These are phyloP conservation scores for Champsocephalus gunnari DNA, from an alignment of 2,797 vertebrate species.

Conservation along the genomic window DNA sequence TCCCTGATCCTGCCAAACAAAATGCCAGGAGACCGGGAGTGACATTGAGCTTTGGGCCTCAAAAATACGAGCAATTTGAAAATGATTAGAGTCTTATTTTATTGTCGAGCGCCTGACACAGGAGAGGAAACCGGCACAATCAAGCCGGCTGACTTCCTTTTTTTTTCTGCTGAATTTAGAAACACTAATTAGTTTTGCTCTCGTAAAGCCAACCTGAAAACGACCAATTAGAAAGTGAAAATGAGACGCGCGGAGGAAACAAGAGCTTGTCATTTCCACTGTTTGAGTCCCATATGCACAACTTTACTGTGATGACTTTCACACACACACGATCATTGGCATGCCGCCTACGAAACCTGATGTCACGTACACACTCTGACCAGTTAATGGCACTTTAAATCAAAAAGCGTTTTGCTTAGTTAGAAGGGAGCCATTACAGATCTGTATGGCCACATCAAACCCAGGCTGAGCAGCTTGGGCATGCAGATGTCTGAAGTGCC, in stretches of 20 bases:
- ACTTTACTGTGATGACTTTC: slow-evolving; percentile 73
- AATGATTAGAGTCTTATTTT: slow-evolving; percentile 85
- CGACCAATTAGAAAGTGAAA: slow-evolving; percentile 88
- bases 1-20: slow-evolving; percentile 79
- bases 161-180: slow-evolving; percentile 84
- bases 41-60: slow-evolving; percentile 78
- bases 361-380: slow-evolving; percentile 52
- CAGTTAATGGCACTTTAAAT: slow-evolving; percentile 59
- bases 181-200: slow-evolving; percentile 91
- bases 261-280: slow-evolving; percentile 80
- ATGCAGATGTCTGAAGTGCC: slow-evolving; percentile 70
- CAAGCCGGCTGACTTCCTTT: slow-evolving; percentile 72
- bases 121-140: slow-evolving; percentile 88
- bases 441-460: slow-evolving; percentile 72
- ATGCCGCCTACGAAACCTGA: slow-evolving; percentile 38
- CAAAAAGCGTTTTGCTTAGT: slow-evolving; percentile 54
- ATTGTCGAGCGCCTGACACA: slow-evolving; percentile 82
- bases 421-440: slow-evolving; percentile 64
- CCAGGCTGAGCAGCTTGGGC: slow-evolving; percentile 56
- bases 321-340: slow-evolving; percentile 60
- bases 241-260: slow-evolving; percentile 82
- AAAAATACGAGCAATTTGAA: slow-evolving; percentile 81
- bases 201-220: slow-evolving; percentile 89
- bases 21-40: slow-evolving; percentile 79
- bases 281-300: slow-evolving; percentile 75